phyloP scores from a whole-genome alignment of 2,888 invertebrate genomes.

The Netelia inedita region DNA sequence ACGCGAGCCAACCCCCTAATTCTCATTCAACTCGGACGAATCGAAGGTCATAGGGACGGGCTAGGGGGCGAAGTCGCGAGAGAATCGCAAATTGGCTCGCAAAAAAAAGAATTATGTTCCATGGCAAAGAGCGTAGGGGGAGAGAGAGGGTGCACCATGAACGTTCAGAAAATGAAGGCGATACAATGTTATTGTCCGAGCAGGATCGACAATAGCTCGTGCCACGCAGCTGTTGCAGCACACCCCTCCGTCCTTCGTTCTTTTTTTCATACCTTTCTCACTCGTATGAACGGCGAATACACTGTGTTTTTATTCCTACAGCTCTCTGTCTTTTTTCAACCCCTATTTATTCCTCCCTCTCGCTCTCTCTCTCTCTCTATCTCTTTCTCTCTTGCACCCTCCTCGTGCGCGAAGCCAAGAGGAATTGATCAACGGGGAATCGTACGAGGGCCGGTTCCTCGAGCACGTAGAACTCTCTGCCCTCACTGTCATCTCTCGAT shows the following conservation, averaged over 20 bases:
- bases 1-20: slow-evolving; percentile 19
- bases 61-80: slow-evolving; percentile 7
- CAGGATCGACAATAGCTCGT: slow-evolving; percentile 70
- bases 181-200: slow-evolving; percentile 70
- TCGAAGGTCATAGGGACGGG: slow-evolving; percentile 1
- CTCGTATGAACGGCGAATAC: slow-evolving; percentile 10
- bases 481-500: slow-evolving; percentile 70
- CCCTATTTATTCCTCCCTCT: not conserved
- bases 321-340: slow-evolving; percentile 9
- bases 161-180: slow-evolving; percentile 44
- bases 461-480: slow-evolving; percentile 56
- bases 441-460: slow-evolving; percentile 30
- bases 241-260: slow-evolving; percentile 41
- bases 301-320: not conserved
- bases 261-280: slow-evolving; percentile 51
- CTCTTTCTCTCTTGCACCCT: not conserved
- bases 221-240: slow-evolving; percentile 72
- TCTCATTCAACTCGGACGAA: slow-evolving; percentile 25
- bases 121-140: not conserved
- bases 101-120: slow-evolving; percentile 62
- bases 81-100: slow-evolving; percentile 65
- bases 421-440: slow-evolving; percentile 79
- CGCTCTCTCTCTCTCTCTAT: slow-evolving; percentile 28
- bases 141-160: slow-evolving; percentile 6
- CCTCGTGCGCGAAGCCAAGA: slow-evolving; percentile 42